Evolutionary conservation across 1,140 invertebrate species (phyloP).

Genomic region (Ostrea edulis): DNA sequence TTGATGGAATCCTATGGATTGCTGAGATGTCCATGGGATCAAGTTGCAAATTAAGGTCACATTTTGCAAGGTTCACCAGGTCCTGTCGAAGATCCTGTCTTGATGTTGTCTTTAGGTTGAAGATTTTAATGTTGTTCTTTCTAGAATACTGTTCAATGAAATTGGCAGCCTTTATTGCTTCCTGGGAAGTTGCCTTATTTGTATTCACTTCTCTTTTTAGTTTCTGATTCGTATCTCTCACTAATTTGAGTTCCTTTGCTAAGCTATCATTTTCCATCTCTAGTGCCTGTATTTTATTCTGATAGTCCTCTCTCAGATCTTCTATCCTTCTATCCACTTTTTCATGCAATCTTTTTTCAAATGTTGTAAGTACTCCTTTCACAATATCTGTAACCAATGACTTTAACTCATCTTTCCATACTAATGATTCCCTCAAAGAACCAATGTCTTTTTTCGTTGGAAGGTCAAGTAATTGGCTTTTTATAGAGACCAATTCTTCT

Average conservation of each 20-base stretch:
- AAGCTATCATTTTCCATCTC: constrained; percentile 29
- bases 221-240: neutral
- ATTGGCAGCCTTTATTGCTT: constrained; percentile 12
- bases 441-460: too few species aligned
- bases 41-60: neutral
- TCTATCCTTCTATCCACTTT: neutral
- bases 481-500: neutral
- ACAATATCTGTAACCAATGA: constrained; percentile 29
- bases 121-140: constrained; percentile 42
- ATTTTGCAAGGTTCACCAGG: neutral
- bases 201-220: neutral
- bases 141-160: constrained; percentile 41
- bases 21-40: constrained; percentile 16
- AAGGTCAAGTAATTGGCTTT: neutral
- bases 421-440: neutral
- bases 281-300: neutral
- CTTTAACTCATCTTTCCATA: constrained; percentile 14
- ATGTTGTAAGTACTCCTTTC: neutral
- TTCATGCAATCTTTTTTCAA: too few species aligned
- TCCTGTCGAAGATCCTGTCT: constrained; percentile 32
- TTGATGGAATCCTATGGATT: constrained; percentile 18
- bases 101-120: neutral
- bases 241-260: neutral
- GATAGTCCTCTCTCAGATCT: constrained; percentile 15
- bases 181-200: neutral